A percentile compares a stretch with the other conserved stretches of the same genome.
Evolutionary conservation across 2,888 invertebrate genomes (phyloP).

Genomic region (Dromius quadrimaculatus): DNA sequence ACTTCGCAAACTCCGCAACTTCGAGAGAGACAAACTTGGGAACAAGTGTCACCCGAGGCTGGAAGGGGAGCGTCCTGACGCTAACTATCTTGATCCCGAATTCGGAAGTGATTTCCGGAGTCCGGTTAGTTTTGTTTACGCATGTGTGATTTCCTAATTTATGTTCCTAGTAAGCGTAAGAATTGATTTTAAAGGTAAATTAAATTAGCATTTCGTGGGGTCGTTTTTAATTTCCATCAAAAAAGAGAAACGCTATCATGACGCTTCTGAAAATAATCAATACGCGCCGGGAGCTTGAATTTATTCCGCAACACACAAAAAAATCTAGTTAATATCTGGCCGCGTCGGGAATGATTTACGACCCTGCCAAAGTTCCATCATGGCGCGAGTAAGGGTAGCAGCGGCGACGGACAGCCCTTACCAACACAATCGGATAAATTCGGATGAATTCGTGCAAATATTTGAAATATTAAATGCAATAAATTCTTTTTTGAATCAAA

Average conservation of each 20-base stretch:
- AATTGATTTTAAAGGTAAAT: constrained; percentile 32
- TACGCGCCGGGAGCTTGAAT: constrained; percentile 45
- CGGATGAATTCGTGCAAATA: constrained; percentile 20
- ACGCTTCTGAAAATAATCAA: constrained; percentile 50
- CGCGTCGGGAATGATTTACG: constrained; percentile 49
- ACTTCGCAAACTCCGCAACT: constrained; percentile 35
- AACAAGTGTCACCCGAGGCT: too few species aligned
- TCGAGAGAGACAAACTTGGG: constrained; percentile 10
- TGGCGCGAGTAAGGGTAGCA: constrained; percentile 45
- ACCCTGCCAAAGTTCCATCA: constrained; percentile 51
- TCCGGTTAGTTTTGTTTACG: constrained; percentile 23
- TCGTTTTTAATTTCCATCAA: constrained; percentile 40
- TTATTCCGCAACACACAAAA: constrained; percentile 51
- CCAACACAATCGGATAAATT: constrained; percentile 8
- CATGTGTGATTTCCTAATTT: constrained; percentile 39
- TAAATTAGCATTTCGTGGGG: constrained; percentile 36
- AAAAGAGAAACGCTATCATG: constrained; percentile 37
- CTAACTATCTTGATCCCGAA: constrained; percentile 10
- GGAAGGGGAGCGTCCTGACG: not conserved
- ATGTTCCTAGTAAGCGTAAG: not conserved
- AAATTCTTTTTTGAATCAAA: constrained; percentile 2
- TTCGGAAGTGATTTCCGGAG: constrained; percentile 1
- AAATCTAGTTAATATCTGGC: constrained; percentile 52
- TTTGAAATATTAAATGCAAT: too few species aligned
- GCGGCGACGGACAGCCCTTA: constrained; percentile 33